These are phyloP conservation scores for Polyommatus icarus DNA, from an alignment of 2,888 invertebrate genomes.

Conservation along the genomic window DNA sequence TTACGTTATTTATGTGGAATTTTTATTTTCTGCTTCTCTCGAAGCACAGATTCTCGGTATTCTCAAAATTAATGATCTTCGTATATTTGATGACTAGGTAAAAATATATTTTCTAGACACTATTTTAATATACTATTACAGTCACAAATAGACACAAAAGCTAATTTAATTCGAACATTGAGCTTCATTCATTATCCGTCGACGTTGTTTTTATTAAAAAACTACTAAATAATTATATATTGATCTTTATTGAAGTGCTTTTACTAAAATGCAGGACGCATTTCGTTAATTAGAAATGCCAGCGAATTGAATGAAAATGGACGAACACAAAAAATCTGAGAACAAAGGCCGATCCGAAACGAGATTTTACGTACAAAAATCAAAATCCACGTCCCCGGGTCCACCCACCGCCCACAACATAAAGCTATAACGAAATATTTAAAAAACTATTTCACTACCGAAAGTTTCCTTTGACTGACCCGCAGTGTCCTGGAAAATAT, in stretches of 20 bases:
- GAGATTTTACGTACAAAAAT: constrained; percentile 56
- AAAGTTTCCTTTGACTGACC: constrained; percentile 69
- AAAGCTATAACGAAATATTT: constrained; percentile 67
- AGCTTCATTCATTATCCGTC: not conserved
- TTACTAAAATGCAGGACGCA: constrained; percentile 21
- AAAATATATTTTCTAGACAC: not conserved
- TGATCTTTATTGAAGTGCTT: not conserved
- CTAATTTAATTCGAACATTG: not conserved
- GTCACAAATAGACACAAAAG: not conserved
- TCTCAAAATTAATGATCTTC: not conserved
- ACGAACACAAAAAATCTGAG: constrained; percentile 35
- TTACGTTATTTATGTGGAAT: not conserved
- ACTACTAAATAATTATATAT: not conserved
- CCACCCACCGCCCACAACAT: constrained; percentile 62
- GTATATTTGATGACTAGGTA: not conserved
- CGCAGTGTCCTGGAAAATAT: constrained; percentile 61
- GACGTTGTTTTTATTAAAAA: not conserved
- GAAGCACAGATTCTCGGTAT: not conserved
- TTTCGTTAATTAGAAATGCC: constrained; percentile 30
- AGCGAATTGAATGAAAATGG: constrained; percentile 32
- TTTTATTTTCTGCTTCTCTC: not conserved
- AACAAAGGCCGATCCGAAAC: constrained; percentile 60
- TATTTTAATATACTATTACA: not conserved
- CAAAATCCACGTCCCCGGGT: constrained; percentile 53
- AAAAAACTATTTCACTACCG: constrained; percentile 75